Percentiles rank a stretch among this genome's conserved stretches.
phyloP scores from a whole-genome alignment of 2,888 invertebrate genomes.

The Coecobrya sp. region DNA sequence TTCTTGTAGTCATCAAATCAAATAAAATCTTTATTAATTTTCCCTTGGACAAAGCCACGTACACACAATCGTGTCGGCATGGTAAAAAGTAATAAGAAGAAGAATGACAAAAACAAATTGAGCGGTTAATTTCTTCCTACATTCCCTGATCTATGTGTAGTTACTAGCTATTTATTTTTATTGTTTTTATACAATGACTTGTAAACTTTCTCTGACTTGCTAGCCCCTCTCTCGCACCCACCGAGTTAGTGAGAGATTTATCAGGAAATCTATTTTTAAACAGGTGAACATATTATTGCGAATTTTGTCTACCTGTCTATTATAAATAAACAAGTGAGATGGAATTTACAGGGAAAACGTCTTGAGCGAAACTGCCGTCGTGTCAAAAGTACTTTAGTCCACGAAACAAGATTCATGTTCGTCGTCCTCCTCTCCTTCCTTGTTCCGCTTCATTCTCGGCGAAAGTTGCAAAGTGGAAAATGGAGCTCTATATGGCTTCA shows the following conservation, averaged over 20 bases:
- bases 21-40: background rate
- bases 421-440: background rate
- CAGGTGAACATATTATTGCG: background rate
- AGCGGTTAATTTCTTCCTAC: background rate
- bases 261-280: background rate
- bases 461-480: slow-evolving; percentile 19
- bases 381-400: background rate
- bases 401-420: background rate
- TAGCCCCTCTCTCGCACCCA: background rate
- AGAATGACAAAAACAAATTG: background rate
- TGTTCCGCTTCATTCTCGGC: background rate
- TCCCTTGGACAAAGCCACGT: background rate
- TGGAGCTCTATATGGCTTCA: background rate
- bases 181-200: too few species aligned
- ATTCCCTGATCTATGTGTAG: background rate
- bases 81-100: background rate
- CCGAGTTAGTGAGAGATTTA: too few species aligned
- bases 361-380: background rate
- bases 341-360: background rate
- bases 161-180: background rate
- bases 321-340: background rate
- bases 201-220: too few species aligned
- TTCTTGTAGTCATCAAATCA: slow-evolving; percentile 13
- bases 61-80: background rate
- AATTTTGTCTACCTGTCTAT: background rate